These are phyloP conservation scores for Cossypha polioptera DNA, from an alignment of 2,797 vertebrate genomes.

Conservation along the genomic window DNA sequence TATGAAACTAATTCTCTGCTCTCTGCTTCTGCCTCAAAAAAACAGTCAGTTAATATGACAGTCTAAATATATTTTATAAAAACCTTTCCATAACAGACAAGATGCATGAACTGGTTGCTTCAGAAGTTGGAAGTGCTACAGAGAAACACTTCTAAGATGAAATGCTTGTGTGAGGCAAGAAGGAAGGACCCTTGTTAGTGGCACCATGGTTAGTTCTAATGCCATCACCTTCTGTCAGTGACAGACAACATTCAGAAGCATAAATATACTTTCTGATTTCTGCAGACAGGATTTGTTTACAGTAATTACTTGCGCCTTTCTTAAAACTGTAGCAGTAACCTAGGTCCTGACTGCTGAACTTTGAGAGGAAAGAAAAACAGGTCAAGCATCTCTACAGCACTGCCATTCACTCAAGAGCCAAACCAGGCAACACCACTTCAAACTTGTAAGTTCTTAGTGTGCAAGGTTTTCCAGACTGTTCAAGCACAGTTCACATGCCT, in stretches of 20 bases:
- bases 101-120: background rate
- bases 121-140: background rate
- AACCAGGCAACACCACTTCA: background rate
- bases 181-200: background rate
- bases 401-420: background rate
- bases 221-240: background rate
- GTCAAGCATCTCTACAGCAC: background rate
- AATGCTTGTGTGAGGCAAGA: background rate
- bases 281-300: background rate
- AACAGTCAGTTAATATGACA: background rate
- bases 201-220: background rate
- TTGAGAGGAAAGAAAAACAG: background rate
- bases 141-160: background rate
- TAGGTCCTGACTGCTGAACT: background rate
- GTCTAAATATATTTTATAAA: background rate
- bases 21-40: background rate
- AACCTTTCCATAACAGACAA: background rate
- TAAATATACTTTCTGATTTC: background rate
- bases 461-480: background rate
- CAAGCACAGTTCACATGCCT: background rate
- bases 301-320: background rate
- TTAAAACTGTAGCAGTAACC: background rate
- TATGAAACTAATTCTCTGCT: background rate
- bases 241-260: background rate
- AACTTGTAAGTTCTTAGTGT: background rate